A percentile compares a stretch with the other conserved stretches of the same genome.
Conservation (phyloP, 2,888 invertebrate species). For the Magallana nippona region DNA sequence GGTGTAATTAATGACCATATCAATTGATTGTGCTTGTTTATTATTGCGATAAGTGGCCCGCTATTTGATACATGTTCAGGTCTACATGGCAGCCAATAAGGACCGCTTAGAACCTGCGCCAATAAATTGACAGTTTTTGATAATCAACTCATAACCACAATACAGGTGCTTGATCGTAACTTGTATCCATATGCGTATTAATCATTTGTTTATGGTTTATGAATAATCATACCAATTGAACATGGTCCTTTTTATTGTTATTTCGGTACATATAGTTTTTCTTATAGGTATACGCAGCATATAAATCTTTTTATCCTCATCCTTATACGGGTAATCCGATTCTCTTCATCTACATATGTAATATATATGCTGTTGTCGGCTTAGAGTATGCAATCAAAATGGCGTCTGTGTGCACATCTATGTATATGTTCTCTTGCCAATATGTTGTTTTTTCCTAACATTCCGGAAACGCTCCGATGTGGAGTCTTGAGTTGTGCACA, state of each 20-base stretch:
- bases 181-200: background rate
- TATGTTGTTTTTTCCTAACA: slow-evolving; percentile 15
- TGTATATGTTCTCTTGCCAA: background rate
- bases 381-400: slow-evolving; percentile 29
- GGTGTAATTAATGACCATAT: slow-evolving; percentile 25
- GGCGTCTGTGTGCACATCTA: background rate
- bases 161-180: slow-evolving; percentile 10
- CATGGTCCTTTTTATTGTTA: background rate
- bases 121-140: slow-evolving; percentile 23
- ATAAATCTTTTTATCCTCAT: background rate
- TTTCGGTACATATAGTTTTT: background rate
- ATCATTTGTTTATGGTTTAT: background rate
- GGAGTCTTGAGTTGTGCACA: slow-evolving; percentile 12
- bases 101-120: background rate
- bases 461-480: slow-evolving; percentile 13
- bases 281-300: slow-evolving; percentile 16
- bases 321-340: background rate
- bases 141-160: slow-evolving; percentile 14
- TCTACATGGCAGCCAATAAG: background rate
- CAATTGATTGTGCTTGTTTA: slow-evolving; percentile 22
- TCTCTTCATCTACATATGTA: background rate
- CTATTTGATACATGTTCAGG: background rate
- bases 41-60: background rate
- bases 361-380: slow-evolving; percentile 15
- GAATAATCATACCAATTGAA: too few species aligned